Evolutionary conservation across 2,797 vertebrate species (phyloP).

Genomic region (Lates japonicus): DNA sequence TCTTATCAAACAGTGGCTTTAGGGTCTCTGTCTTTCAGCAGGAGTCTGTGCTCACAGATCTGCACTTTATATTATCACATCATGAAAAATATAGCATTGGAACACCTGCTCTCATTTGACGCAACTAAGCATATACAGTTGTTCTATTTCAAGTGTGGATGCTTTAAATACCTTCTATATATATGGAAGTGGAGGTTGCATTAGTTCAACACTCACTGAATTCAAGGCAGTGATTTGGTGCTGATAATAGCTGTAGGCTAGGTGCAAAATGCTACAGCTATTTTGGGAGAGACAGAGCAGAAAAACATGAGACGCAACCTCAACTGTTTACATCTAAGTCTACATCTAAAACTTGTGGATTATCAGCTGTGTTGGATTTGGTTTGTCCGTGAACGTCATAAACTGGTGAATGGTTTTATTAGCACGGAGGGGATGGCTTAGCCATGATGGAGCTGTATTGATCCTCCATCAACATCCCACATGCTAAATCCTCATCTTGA

Average conservation of each 20-base stretch:
- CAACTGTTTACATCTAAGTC: neutral
- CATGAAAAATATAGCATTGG: conserved; percentile 23
- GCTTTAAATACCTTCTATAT: neutral
- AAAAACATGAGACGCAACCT: neutral
- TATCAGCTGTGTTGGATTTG: conserved; percentile 13
- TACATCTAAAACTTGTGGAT: neutral
- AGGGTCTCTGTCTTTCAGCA: conserved; percentile 38
- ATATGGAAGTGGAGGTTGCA: neutral
- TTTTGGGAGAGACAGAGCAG: conserved; percentile 20
- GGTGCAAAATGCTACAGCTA: conserved; percentile 7
- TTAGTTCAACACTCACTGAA: conserved; percentile 7
- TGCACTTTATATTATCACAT: conserved; percentile 36
- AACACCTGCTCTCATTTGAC: conserved; percentile 27
- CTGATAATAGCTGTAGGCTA: conserved; percentile 16
- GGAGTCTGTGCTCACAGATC: conserved; percentile 31
- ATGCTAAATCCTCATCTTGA: conserved; percentile 67
- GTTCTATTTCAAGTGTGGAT: conserved; percentile 5
- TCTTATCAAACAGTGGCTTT: conserved; percentile 63
- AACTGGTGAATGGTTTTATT: conserved; percentile 50
- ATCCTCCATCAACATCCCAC: conserved; percentile 56
- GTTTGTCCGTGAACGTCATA: conserved; percentile 36
- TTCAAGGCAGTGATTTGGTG: neutral
- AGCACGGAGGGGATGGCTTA: conserved; percentile 33
- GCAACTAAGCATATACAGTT: conserved; percentile 4
- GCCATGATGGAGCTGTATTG: conserved; percentile 64